Base-by-base conservation (phyloP, 2,797 vertebrate species). In the Atherinosoma microstoma region DNA sequence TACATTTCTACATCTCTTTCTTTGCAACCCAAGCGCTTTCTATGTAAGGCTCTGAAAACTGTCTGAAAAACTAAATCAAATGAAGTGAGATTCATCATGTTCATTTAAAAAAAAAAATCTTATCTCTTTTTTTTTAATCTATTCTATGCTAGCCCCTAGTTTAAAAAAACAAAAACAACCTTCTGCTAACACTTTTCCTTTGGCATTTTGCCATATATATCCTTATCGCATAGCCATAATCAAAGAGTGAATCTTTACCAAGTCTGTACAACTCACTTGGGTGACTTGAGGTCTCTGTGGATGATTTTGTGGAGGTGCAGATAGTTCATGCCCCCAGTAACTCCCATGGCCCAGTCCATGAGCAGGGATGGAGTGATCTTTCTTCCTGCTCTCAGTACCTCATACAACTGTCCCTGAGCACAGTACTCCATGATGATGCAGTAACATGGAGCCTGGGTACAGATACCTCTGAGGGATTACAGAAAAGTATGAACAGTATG, bases 351-450 rank as follows among this genome's bases (percentile, higher is more conserved):
- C 98, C 98, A 99, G 90, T 99, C 97, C 51, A 99, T 97, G 63
- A 99, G 95, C 64, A 99, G 94, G 1, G 96, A 97, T 0, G 98
- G 98, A 0, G 96, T 97, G 89, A 99, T 97, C 86, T 97, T 96
- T 70, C 98, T 95, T 70, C 98, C 98, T 0, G 98, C 98, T 27
- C 98, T 92, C 82, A 99, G 94, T 69, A 99, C 98, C 92, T 99
- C 98, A 6, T 98, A 99, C 35, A 99, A 94, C 92, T 99, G 98
- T 3, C 98, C 98, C 93, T 99, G 98, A 71, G 98, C 98, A 70
- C 98, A 99, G 95, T 98, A 99, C 93, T 99, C 98, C 98, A 99
- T 99, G 87, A 99, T 94, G 94, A 99, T 98, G 93, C 98, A 99
- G 92, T 98, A 99, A 66, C 98, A 99, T 6, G 98, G 98, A 3